phyloP scores from a whole-genome alignment of 2,113 vertebrate species.

The Neogobius melanostomus region DNA sequence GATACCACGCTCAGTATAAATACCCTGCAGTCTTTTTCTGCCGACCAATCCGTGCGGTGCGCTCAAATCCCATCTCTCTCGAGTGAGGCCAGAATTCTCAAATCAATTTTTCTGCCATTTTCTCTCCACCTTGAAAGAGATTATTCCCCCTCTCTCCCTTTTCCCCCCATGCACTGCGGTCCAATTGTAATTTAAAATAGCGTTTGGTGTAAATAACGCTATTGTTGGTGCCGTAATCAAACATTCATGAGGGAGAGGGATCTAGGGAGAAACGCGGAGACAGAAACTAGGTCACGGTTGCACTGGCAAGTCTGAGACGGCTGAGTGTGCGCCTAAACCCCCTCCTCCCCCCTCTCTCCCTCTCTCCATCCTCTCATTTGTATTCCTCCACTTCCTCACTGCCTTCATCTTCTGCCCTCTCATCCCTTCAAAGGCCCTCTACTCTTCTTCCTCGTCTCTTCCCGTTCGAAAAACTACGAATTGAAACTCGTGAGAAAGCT shows the following conservation, averaged over 20 bases:
- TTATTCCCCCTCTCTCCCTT: constrained; percentile 26
- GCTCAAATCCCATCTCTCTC: constrained; percentile 36
- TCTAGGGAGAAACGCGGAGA: constrained; percentile 68
- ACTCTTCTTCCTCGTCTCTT: constrained; percentile 10
- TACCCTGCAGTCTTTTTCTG: not conserved
- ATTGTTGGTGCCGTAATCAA: constrained; percentile 78
- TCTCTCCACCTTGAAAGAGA: constrained; percentile 31
- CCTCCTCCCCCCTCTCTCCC: constrained; percentile 22
- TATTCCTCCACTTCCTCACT: constrained; percentile 47
- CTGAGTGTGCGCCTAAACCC: constrained; percentile 48
- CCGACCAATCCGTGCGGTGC: constrained; percentile 37
- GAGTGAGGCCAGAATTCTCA: constrained; percentile 56
- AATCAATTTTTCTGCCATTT: constrained; percentile 55
- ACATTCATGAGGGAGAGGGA: constrained; percentile 77
- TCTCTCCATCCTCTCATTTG: constrained; percentile 6
- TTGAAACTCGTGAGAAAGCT: not conserved
- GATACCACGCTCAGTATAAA: constrained; percentile 1
- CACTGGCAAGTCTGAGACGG: constrained; percentile 59
- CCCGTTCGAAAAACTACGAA: not conserved
- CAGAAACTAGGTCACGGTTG: constrained; percentile 78
- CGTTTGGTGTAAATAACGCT: constrained; percentile 71
- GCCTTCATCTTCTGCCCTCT: constrained; percentile 42
- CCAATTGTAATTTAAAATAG: constrained; percentile 65
- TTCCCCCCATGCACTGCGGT: constrained; percentile 15
- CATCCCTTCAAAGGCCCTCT: constrained; percentile 29